Evolutionary conservation across 2,797 vertebrate genomes (phyloP), one percentile per base, ranked within the genome.

Genomic region (Pristis pectinata): DNA sequence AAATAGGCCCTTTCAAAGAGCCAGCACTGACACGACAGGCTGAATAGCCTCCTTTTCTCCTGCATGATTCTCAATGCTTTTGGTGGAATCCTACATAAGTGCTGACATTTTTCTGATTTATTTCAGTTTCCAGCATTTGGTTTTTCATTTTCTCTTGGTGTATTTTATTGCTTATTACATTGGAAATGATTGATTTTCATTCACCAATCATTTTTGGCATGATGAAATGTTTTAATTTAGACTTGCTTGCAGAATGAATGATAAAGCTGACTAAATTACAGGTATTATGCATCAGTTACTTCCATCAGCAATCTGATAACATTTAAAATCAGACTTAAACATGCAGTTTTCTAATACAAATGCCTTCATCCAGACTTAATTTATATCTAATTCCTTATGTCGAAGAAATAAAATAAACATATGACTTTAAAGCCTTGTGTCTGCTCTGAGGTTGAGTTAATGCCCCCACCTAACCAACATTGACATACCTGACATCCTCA

Each of bases 151-250:
- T 5, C 59, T 89, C 61, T 91, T 56, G 1, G 13, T 64, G 9
- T 64, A 61, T 64, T 91, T 64, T 91, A 59, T 41, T 91, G 17
- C 87, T 41, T 64, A n/a, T 34, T 64, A 64, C 4, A n/a, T n/a
- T 64, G 87, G 34, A 91, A 64, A 24, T 91, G 87, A 19, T 64
- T 37, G 87, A 91, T 61, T 91, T 91, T 91, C 19, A 6, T 87
- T 17, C 56, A 87, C 6, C 44, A 56, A 59, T 87, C 30, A 9
- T 37, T 91, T 64, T n/a, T 91, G 87, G 64, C 34, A 64, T 91
- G 87, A 91, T 64, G 59, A 91, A 64, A 61, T 91, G 59, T 91
- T 91, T 91, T 91, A 64, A 64, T 91, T 61, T 91, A 64, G n/a
- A 37, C 27, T 91, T 4, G n/a, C 87, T 91, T 91, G 87, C 56